These are phyloP conservation scores for Drosophila paracracens DNA, from an alignment of 2,888 invertebrate genomes.

Conservation along the genomic window DNA sequence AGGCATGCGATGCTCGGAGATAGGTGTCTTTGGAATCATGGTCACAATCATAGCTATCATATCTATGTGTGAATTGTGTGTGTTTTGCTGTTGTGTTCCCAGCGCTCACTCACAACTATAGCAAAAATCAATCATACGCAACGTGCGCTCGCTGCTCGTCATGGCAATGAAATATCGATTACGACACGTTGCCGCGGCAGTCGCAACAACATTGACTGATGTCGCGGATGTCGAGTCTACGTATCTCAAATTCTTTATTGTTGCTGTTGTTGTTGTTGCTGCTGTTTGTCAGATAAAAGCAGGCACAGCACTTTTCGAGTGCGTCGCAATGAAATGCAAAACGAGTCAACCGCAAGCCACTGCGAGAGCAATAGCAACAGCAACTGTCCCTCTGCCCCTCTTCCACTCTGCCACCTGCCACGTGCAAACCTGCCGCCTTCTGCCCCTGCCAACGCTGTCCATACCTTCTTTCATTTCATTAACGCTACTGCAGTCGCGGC, in stretches of 20 bases:
- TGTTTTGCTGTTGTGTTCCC: slow-evolving; percentile 12
- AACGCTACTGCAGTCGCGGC: slow-evolving; percentile 63
- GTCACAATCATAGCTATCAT: slow-evolving; percentile 34
- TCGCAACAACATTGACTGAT: slow-evolving; percentile 52
- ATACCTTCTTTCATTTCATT: slow-evolving; percentile 35
- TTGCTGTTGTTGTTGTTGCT: background rate
- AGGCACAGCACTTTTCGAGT: slow-evolving; percentile 38
- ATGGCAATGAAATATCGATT: slow-evolving; percentile 78
- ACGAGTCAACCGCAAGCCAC: slow-evolving; percentile 62
- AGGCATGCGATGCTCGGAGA: slow-evolving; percentile 21
- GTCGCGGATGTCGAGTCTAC: slow-evolving; percentile 46
- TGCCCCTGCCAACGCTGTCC: background rate
- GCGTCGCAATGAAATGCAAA: slow-evolving; percentile 65
- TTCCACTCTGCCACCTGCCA: background rate
- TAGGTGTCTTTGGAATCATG: slow-evolving; percentile 38
- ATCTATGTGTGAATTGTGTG: slow-evolving; percentile 5
- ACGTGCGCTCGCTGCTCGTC: slow-evolving; percentile 60
- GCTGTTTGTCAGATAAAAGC: slow-evolving; percentile 34
- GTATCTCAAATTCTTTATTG: slow-evolving; percentile 22
- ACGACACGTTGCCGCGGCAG: slow-evolving; percentile 62
- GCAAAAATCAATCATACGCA: slow-evolving; percentile 77
- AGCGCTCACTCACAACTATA: background rate
- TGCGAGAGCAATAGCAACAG: slow-evolving; percentile 4
- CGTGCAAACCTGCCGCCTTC: no score
- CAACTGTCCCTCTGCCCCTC: background rate